Conservation (phyloP, 35 echinoderm and acorn worm species). For the Ophiothrix spiculata region DNA sequence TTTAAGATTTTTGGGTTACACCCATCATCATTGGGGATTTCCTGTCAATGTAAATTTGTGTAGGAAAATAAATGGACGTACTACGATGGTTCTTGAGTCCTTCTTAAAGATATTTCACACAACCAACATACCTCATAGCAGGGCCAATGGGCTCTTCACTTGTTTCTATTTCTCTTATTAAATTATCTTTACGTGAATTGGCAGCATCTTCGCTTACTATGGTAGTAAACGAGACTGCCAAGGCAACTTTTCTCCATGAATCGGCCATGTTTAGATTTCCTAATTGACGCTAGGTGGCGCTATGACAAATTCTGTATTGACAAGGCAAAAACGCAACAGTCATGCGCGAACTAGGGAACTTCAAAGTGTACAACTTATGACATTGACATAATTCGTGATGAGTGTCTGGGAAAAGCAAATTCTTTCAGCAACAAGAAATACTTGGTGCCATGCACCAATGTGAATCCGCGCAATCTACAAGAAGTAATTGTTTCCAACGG, state of each 20-base stretch:
- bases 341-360: too few species aligned
- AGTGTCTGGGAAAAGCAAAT: too few species aligned
- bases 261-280: background rate
- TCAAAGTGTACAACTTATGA: too few species aligned
- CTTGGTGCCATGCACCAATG: too few species aligned
- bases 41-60: background rate
- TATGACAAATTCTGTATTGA: too few species aligned
- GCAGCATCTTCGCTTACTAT: slow-evolving; percentile 78
- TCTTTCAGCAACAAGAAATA: too few species aligned
- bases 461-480: too few species aligned
- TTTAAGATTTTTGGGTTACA: background rate
- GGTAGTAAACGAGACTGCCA: slow-evolving; percentile 78
- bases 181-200: slow-evolving; percentile 54
- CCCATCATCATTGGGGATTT: background rate
- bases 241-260: slow-evolving; percentile 63
- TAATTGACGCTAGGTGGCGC: too few species aligned
- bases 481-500: too few species aligned
- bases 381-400: too few species aligned
- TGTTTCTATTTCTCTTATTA: slow-evolving; percentile 81
- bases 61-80: background rate
- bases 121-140: slow-evolving; percentile 67
- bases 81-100: too few species aligned
- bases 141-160: slow-evolving; percentile 85
- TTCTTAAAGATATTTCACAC: background rate
- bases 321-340: too few species aligned